Evolutionary conservation across 92 coral and sea anemone genomes (phyloP).

Genomic region (Diadumene lineata): DNA sequence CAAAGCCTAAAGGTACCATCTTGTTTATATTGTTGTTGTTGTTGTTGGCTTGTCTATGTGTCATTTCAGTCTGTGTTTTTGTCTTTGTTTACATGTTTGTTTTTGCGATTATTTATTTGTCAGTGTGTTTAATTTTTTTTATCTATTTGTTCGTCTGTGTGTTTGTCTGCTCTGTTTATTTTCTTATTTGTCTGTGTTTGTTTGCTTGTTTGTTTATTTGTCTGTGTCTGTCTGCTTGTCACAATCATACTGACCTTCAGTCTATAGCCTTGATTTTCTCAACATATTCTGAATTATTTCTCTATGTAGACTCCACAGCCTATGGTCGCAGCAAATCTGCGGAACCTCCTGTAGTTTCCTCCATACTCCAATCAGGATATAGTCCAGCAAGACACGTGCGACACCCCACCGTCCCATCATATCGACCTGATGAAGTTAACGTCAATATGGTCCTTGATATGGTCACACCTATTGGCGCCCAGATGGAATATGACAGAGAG

Average conservation of each 20-base stretch:
- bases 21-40: no score
- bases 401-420: slow-evolving; percentile 41
- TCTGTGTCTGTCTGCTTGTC: no score
- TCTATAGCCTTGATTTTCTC: background rate
- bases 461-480: slow-evolving; percentile 86
- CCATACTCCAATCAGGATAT: slow-evolving; percentile 35
- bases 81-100: no score
- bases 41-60: no score
- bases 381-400: slow-evolving; percentile 61
- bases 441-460: slow-evolving; percentile 84
- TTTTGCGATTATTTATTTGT: no score
- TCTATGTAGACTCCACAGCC: slow-evolving; percentile 17
- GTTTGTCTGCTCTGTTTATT: no score
- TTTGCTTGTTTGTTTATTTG: no score
- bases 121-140: no score
- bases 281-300: background rate
- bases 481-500: slow-evolving; percentile 88
- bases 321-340: slow-evolving; percentile 52
- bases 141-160: no score
- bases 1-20: slow-evolving; percentile 42
- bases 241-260: no score
- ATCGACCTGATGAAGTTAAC: slow-evolving; percentile 61
- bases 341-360: slow-evolving; percentile 11
- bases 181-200: no score
- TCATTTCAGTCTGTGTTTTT: no score